Evolutionary conservation across 2,113 vertebrate species (phyloP), one percentile per base, ranked within the genome.

Genomic region (Mungos mungo): DNA sequence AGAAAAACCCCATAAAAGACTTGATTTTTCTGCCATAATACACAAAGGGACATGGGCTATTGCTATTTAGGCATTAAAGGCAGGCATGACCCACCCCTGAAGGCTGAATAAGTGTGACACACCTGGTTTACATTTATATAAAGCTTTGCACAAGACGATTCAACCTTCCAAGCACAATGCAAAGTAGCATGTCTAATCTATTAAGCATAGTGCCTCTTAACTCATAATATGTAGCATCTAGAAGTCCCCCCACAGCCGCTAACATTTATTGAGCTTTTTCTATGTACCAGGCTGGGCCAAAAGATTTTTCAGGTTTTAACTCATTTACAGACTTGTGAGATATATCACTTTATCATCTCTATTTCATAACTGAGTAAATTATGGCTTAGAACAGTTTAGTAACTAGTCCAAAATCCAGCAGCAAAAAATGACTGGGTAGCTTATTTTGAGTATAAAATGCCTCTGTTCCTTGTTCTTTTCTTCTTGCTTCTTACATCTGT

Each of bases 101-200:
- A 96, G 97, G 97, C 96, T 35, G 93, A 95, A 71, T 96, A 88
- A 72, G 96, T 97, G 94, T 90, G 95, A 96, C 94, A 80, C 97
- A 97, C 97, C 97, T 98, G 98, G 97, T 96, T 98, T 93, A 47
- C 82, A 98, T 98, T 98, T 97, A 66, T 95, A 66, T 82, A 98
- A 97, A 86, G 90, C 92, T 76, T 93, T 88, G 77, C 97, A 79
- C 85, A 94, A 97, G 86, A 97, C 91, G 80, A 82, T 63, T 69
- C 95, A 96, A 83, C 93, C 94, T 98, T 98, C 97, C 94, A 96
- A 98, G 97, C 90, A 88, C 52, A 82, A 91, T 65, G 94, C 66
- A 96, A 96, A 98, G 90, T 71, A 94, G 95, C 97, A 97, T 98
- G 82, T 33, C 97, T 71, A 98, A 98, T 98, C 97, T 98, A 98